A percentile compares a stretch with the other conserved stretches of the same genome.
Conservation (phyloP, 2,797 vertebrate species). For the Cyclopterus lumpus region DNA sequence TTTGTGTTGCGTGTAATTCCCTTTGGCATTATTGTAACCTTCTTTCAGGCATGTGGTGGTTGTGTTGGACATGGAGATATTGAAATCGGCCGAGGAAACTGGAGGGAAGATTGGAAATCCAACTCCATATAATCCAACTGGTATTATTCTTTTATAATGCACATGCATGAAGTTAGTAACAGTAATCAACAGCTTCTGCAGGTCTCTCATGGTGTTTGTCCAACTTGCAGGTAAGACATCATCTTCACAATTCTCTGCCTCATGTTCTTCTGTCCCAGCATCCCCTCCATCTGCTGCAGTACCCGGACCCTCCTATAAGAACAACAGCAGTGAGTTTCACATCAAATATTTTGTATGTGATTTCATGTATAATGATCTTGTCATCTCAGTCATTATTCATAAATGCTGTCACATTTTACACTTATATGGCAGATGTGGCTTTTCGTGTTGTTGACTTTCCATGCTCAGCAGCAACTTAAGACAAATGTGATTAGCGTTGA, state of each 20-base stretch:
- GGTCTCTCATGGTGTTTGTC: conserved; percentile 18
- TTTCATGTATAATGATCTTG: neutral
- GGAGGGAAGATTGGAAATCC: conserved; percentile 75
- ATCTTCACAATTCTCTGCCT: conserved; percentile 30
- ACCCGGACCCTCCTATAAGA: conserved; percentile 53
- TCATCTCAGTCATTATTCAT: neutral
- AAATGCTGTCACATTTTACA: neutral
- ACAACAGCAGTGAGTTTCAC: conserved; percentile 58
- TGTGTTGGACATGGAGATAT: conserved; percentile 67
- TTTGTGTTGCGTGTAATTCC: neutral
- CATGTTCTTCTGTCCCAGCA: conserved; percentile 10
- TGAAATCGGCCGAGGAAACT: conserved; percentile 66
- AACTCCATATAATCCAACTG: conserved; percentile 26
- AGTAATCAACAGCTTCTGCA: neutral
- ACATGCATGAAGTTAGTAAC: neutral
- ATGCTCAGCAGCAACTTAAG: neutral
- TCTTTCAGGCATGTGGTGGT: conserved; percentile 55
- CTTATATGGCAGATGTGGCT: neutral
- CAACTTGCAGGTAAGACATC: conserved; percentile 42
- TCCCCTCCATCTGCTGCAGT: conserved; percentile 28
- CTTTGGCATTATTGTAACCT: neutral
- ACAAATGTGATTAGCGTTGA: neutral
- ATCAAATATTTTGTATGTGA: neutral
- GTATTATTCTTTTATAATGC: conserved; percentile 43
- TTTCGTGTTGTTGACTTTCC: neutral